Base-by-base conservation (phyloP, 2,797 vertebrate genomes). In the Pitangus sulphuratus region DNA sequence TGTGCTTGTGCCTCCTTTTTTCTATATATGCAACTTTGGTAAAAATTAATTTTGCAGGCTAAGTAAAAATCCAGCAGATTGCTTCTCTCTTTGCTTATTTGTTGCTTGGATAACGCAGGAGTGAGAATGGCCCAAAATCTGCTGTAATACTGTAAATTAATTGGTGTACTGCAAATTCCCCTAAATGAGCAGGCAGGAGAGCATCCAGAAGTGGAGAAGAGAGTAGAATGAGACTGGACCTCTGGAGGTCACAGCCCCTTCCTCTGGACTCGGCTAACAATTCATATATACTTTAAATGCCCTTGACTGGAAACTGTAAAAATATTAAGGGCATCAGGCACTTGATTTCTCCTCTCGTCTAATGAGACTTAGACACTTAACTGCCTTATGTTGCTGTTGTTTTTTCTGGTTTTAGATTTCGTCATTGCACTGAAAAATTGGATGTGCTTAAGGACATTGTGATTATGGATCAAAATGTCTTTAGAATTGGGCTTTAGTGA, bases 401-500 rank as follows among this genome's bases (percentile, higher is more conserved):
- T 90, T 93, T 74, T 74, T 57, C 70, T 85, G 54, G 28, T 69
- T 89, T 91, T 69, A 81, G 81, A 37, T 83, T 42, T 68, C 78
- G 68, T 56, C 20, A 9, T 37, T 65, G 39, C 31, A 16, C 64
- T 93, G 87, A 87, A 94, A 85, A 87, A 84, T 80, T 61, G 53
- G 25, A 74, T 80, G 42, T 89, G 61, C 53, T 92, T 91, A 81
- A 90, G 78, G 81, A 90, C 78, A 40, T 80, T 71, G 50, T 86
- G 87, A 83, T 90, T 93, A 83, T 51, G 75, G 84, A 90, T 83
- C 78, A 91, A 95, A 94, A 95, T 84, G 61, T 91, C 87, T 93
- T 90, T 93, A 92, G 89, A 92, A 94, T 75, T 74, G 69, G 82
- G 31, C 61, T 91, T 85, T 80, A 94, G 89, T 93, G 95, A 92